Evolutionary conservation across 2,888 invertebrate species (phyloP).

Genomic region (Carpatolechia fugitivella): DNA sequence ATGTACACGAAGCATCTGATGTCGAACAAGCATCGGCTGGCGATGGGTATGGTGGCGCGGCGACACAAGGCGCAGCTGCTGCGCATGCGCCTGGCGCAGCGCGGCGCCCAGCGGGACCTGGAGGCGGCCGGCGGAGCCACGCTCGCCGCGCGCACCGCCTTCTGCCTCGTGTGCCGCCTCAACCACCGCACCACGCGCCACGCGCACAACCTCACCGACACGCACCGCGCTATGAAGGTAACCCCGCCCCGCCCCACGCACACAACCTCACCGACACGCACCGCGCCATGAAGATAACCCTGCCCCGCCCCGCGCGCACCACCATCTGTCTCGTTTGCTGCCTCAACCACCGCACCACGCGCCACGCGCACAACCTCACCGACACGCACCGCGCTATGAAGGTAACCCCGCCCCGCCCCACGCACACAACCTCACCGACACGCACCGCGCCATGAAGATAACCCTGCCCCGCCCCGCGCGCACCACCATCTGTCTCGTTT

Average conservation of each 20-base stretch:
- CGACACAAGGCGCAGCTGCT: slow-evolving; percentile 86
- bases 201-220: slow-evolving; percentile 88
- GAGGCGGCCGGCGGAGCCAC: slow-evolving; percentile 84
- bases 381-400: slow-evolving; percentile 91
- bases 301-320: slow-evolving; percentile 79
- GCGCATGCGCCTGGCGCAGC: slow-evolving; percentile 88
- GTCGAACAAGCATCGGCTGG: slow-evolving; percentile 84
- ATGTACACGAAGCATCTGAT: slow-evolving; percentile 87
- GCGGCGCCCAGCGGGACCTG: slow-evolving; percentile 87
- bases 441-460: too few relatives aligned
- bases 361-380: slow-evolving; percentile 87
- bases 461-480: slow-evolving; percentile 78
- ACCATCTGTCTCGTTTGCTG: slow-evolving; percentile 88
- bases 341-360: slow-evolving; percentile 86
- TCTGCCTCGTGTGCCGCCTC: slow-evolving; percentile 86
- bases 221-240: slow-evolving; percentile 91
- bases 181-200: slow-evolving; percentile 87
- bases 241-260: too few relatives aligned
- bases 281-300: too few relatives aligned
- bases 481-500: slow-evolving; percentile 86
- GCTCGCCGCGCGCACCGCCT: slow-evolving; percentile 81
- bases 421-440: too few relatives aligned
- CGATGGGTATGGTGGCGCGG: slow-evolving; percentile 86
- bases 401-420: too few relatives aligned
- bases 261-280: too few relatives aligned